Percentiles rank a stretch among this genome's conserved stretches.
Conservation (phyloP, 1,140 invertebrate genomes). For the Mya arenaria region DNA sequence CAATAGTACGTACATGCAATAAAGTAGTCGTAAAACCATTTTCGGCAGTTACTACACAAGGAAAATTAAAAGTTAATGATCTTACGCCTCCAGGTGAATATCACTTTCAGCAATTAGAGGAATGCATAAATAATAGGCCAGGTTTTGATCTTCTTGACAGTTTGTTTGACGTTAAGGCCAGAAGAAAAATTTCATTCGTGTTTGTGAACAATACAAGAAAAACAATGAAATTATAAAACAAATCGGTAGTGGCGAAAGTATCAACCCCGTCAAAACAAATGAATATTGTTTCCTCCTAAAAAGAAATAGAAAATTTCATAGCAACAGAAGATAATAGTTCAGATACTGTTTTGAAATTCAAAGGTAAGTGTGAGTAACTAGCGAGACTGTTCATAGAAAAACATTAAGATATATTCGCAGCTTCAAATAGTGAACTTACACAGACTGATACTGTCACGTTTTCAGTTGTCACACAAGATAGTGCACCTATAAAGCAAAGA, state of each 20-base stretch:
- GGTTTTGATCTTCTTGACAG: neutral
- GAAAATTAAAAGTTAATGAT: neutral
- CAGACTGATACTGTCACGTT: slow-evolving; percentile 8
- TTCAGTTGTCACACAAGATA: slow-evolving; percentile 51
- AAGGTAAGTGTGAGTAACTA: neutral
- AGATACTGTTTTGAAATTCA: neutral
- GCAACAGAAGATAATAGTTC: neutral
- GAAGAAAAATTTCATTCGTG: neutral
- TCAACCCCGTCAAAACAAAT: neutral
- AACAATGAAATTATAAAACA: neutral
- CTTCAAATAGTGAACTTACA: neutral
- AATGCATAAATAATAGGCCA: neutral
- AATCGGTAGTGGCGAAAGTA: neutral
- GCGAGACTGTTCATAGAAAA: neutral
- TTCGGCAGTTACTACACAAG: neutral
- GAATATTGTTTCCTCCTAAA: neutral
- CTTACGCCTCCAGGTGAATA: neutral
- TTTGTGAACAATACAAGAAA: neutral
- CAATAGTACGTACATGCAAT: neutral
- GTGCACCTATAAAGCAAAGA: slow-evolving; percentile 46
- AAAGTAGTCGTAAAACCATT: slow-evolving; percentile 14
- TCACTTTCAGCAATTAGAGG: neutral
- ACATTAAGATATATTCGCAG: neutral
- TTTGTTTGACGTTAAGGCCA: neutral
- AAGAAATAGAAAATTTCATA: neutral